A percentile compares a stretch with the other conserved stretches of the same genome.
These are phyloP conservation scores for Noctua janthina DNA, from an alignment of 2,888 invertebrate species.

Conservation along the genomic window DNA sequence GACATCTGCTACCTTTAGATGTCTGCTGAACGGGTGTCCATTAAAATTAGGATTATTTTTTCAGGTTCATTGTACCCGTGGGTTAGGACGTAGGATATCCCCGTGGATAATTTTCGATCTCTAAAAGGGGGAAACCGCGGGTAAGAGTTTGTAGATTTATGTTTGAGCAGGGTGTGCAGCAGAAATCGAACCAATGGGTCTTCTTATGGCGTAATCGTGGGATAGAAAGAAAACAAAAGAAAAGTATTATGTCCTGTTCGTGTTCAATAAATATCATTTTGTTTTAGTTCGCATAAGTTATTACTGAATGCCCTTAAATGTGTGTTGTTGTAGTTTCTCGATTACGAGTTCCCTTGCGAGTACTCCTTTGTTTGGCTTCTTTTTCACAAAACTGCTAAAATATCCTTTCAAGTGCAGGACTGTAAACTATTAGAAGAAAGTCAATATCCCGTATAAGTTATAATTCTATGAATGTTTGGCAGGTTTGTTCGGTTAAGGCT, in stretches of 20 bases:
- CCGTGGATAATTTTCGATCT: not conserved
- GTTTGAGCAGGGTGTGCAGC: not conserved
- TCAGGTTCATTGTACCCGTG: not conserved
- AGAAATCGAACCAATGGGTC: not conserved
- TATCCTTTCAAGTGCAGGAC: not conserved
- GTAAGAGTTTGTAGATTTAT: not conserved
- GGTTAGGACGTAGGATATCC: not conserved
- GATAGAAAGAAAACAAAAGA: not conserved
- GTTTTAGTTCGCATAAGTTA: not conserved
- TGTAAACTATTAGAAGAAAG: not conserved
- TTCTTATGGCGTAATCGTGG: not conserved
- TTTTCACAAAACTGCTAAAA: conserved; percentile 5
- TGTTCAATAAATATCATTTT: conserved; percentile 4
- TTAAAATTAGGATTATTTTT: not conserved
- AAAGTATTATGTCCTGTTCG: not conserved
- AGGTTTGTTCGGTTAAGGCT: not conserved
- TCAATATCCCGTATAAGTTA: not conserved
- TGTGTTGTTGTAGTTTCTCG: conserved; percentile 7
- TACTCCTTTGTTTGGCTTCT: not conserved
- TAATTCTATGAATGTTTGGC: conserved; percentile 2
- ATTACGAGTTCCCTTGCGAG: not conserved
- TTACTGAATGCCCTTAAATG: not conserved
- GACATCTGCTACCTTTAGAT: not conserved
- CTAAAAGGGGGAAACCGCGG: not conserved
- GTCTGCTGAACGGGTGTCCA: not conserved